A percentile compares a stretch with the other conserved stretches of the same genome.
These are phyloP conservation scores for Phania funesta DNA, from an alignment of 2,888 invertebrate genomes.

Conservation along the genomic window DNA sequence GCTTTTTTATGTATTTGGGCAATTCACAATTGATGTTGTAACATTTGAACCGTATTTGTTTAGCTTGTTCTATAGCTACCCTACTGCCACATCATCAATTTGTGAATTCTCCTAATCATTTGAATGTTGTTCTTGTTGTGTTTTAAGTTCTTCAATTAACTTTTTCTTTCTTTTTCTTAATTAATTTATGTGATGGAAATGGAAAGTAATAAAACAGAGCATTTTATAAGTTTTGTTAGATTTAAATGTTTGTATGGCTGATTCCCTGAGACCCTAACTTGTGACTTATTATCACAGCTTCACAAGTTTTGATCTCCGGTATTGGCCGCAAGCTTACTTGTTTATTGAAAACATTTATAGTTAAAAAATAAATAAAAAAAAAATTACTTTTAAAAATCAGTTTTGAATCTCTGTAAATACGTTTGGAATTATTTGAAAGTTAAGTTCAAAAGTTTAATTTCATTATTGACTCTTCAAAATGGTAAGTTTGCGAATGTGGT, in stretches of 20 bases:
- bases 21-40: not conserved
- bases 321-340: slow-evolving; percentile 81
- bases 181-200: not conserved
- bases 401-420: slow-evolving; percentile 45
- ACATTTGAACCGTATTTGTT: not conserved
- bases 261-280: slow-evolving; percentile 82
- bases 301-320: slow-evolving; percentile 82
- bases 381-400: too few species aligned
- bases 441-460: not conserved
- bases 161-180: not conserved
- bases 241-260: slow-evolving; percentile 80
- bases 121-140: slow-evolving; percentile 49
- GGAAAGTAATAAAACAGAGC: not conserved
- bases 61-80: not conserved
- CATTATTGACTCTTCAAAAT: slow-evolving; percentile 6
- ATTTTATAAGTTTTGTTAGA: slow-evolving; percentile 39
- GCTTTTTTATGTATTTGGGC: slow-evolving; percentile 19
- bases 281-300: slow-evolving; percentile 81
- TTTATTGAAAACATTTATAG: slow-evolving; percentile 70
- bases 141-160: slow-evolving; percentile 35
- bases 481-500: slow-evolving; percentile 26
- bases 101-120: not conserved
- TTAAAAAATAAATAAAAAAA: slow-evolving; percentile 4
- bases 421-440: slow-evolving; percentile 33
- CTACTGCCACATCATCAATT: not conserved